Base-by-base conservation (phyloP, 2,113 vertebrate species). In the Gavia stellata region DNA sequence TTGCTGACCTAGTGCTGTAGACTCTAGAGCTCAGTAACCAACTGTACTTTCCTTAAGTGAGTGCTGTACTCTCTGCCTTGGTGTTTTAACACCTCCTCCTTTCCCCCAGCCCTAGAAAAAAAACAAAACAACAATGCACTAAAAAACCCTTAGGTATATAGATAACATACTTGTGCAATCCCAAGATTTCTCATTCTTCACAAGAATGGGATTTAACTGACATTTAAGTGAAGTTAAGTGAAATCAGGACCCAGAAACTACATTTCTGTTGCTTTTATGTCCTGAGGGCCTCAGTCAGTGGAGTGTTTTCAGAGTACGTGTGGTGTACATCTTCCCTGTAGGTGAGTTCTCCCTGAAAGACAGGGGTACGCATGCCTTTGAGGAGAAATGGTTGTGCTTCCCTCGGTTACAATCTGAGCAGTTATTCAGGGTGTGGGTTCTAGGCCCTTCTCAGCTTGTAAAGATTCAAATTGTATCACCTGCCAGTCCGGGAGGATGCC, bases 91-190 rank as follows among this genome's bases (percentile, higher is more conserved):
- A 53, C 13, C 31, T 31, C 12, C 34, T 56, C 4, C 38, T 82
- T 83, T 80, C 12, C 28, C 6, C 3, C 31, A 49, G 5, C 4
- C 17, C 9, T 47, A 50, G 67, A 31, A 40, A 58, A 73, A 38
- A 74, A 61, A 5, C 0, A 14, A n/a, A 38, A 24, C 3, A 75
- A 10, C 15, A 17, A 33, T 5, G 4, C 4, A 18, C 16, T 52
- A 58, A 56, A 45, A 63, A 25, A 3, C 0, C 6, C 31, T 26
- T 74, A 38, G 12, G 4, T 79, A n/a, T 62, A 15, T 68, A 31
- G 44, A 10, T 73, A 38, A 68, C 42, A 34, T 47, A 83, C 8
- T 59, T 90, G 19, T 65, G 31, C 55, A 83, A 33, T 59, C 31
- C 14, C 17, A 31, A 6, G 29, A 33, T 75, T 80, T 80, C 63